Evolutionary conservation across 2,888 invertebrate genomes (phyloP).

Genomic region (Ariolimax columbianus): DNA sequence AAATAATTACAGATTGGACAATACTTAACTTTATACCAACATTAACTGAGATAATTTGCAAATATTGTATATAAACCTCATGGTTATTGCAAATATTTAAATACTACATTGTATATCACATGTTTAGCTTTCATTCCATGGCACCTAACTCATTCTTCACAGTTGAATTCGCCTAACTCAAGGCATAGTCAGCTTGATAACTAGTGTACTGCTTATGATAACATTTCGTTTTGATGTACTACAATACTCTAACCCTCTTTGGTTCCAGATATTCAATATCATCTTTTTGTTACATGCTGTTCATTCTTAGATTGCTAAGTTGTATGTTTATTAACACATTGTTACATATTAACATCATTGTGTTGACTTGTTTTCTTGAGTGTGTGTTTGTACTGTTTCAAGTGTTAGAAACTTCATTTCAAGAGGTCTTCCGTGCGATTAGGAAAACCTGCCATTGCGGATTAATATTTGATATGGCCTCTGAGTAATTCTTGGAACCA

Average conservation of each 20-base stretch:
- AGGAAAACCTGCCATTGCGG: no score
- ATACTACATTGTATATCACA: not conserved
- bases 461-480: no score
- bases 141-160: not conserved
- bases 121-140: not conserved
- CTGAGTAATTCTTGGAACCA: no score
- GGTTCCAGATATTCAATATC: not conserved
- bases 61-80: constrained; percentile 8
- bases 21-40: not conserved
- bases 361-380: not conserved
- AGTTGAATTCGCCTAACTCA: no score
- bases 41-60: not conserved
- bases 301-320: not conserved
- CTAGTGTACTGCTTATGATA: not conserved
- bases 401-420: no score
- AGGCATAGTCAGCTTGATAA: not conserved
- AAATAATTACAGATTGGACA: constrained; percentile 3
- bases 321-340: constrained; percentile 18
- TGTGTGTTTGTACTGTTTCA: not conserved
- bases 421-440: no score
- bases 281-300: not conserved
- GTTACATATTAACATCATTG: not conserved
- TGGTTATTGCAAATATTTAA: constrained; percentile 11
- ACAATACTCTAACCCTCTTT: not conserved
- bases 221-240: not conserved